Percentiles rank a stretch among this genome's conserved stretches.
These are phyloP conservation scores for Andrena haemorrhoa DNA, from an alignment of 2,888 invertebrate species.

Conservation along the genomic window DNA sequence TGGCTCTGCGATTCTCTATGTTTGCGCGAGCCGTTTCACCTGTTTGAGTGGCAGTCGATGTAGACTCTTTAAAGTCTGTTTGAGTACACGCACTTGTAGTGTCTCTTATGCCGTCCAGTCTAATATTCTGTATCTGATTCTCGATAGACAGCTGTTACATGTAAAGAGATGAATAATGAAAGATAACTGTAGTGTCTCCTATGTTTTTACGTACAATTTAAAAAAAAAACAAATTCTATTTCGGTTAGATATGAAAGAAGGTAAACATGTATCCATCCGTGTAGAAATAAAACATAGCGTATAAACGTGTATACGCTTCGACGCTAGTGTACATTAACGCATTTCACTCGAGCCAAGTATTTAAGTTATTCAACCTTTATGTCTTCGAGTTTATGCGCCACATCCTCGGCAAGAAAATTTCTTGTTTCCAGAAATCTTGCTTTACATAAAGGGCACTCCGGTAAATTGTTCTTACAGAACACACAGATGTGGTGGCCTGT, in stretches of 20 bases:
- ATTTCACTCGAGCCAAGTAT: not conserved
- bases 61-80: not conserved
- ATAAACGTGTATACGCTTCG: not conserved
- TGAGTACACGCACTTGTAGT: not conserved
- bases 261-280: too few species aligned
- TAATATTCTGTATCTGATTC: not conserved
- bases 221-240: too few species aligned
- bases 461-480: slow-evolving; percentile 85
- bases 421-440: slow-evolving; percentile 86
- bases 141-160: not conserved
- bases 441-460: slow-evolving; percentile 86
- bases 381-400: slow-evolving; percentile 85
- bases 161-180: too few species aligned
- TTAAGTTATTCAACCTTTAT: slow-evolving; percentile 73
- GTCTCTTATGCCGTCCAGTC: not conserved
- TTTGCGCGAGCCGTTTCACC: not conserved
- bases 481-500: slow-evolving; percentile 87
- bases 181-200: too few species aligned
- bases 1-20: too few species aligned
- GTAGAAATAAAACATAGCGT: not conserved
- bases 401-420: slow-evolving; percentile 87
- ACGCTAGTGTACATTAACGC: not conserved
- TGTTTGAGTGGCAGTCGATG: slow-evolving; percentile 23
- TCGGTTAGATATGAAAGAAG: too few species aligned
- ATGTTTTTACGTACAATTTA: too few species aligned